Conservation (phyloP, 2,888 invertebrate species). For the Leptinotarsa tumamoca region DNA sequence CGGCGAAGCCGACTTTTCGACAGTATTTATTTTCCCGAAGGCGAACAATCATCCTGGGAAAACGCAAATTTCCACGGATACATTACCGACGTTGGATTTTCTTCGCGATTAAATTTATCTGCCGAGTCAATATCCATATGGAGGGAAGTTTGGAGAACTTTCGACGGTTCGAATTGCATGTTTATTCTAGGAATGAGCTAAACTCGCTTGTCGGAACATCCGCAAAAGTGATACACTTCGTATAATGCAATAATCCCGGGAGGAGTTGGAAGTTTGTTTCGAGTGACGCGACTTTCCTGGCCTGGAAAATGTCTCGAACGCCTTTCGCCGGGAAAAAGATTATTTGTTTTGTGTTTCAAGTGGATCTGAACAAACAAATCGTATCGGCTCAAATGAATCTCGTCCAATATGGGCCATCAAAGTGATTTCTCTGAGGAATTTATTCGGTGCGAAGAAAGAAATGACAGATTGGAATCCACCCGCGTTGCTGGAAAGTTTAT, state of each 20-base stretch:
- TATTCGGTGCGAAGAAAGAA: too few species aligned
- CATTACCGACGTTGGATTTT: slow-evolving; percentile 36
- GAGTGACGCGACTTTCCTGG: not conserved
- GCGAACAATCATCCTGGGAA: slow-evolving; percentile 21
- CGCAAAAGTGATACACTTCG: slow-evolving; percentile 16
- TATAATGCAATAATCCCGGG: slow-evolving; percentile 6
- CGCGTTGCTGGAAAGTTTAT: too few species aligned
- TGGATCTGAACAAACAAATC: too few species aligned
- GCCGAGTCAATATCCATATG: slow-evolving; percentile 34
- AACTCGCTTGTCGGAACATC: slow-evolving; percentile 1
- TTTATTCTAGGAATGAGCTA: slow-evolving; percentile 30
- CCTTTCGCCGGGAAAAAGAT: too few species aligned
- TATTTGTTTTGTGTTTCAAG: too few species aligned
- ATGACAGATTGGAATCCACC: too few species aligned
- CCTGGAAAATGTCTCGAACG: not conserved
- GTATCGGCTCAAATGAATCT: too few species aligned
- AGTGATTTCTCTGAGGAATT: too few species aligned
- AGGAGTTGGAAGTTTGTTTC: slow-evolving; percentile 13
- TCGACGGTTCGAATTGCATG: slow-evolving; percentile 24
- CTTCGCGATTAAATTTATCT: slow-evolving; percentile 36
- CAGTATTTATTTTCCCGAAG: slow-evolving; percentile 25
- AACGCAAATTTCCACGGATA: slow-evolving; percentile 30
- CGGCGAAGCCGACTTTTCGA: not conserved
- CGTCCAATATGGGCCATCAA: too few species aligned
- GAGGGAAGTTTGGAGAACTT: slow-evolving; percentile 18